These are phyloP conservation scores for Phoronis australis DNA, from an alignment of 2,888 invertebrate species.

Conservation along the genomic window DNA sequence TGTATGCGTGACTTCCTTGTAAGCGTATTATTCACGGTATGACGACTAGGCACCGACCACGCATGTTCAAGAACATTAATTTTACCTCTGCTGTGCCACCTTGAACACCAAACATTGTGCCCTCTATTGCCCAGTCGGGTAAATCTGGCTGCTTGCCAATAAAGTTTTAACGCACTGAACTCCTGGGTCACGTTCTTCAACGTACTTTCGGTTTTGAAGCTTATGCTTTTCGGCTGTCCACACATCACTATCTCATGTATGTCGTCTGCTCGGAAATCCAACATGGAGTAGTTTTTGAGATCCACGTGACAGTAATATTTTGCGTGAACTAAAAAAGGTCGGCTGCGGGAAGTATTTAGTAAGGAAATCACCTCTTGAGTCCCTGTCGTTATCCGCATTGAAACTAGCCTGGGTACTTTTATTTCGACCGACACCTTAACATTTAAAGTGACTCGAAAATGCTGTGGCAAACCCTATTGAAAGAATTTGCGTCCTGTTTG, in stretches of 20 bases:
- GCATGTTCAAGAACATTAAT: too few relatives aligned
- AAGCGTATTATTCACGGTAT: too few relatives aligned
- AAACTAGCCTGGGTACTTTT: constrained; percentile 31
- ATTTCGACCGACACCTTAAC: constrained; percentile 45
- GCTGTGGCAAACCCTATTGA: too few relatives aligned
- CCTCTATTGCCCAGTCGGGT: constrained; percentile 32
- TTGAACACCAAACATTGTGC: constrained; percentile 36
- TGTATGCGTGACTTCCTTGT: too few relatives aligned
- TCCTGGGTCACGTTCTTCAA: too few relatives aligned
- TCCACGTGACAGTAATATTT: constrained; percentile 31
- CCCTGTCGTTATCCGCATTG: constrained; percentile 21
- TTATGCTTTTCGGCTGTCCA: too few relatives aligned
- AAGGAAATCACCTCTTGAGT: constrained; percentile 32
- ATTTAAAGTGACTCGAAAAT: too few relatives aligned
- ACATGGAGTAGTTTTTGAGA: constrained; percentile 25
- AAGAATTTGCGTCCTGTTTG: too few relatives aligned
- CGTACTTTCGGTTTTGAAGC: too few relatives aligned
- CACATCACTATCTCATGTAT: constrained; percentile 30
- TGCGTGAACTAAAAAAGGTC: constrained; percentile 29
- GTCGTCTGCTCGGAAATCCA: constrained; percentile 25
- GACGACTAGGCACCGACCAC: too few relatives aligned
- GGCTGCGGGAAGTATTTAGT: constrained; percentile 43
- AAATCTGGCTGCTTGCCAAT: constrained; percentile 28
- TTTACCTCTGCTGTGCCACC: constrained; percentile 33
- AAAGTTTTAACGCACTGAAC: too few relatives aligned